Conservation (phyloP, 2,113 vertebrate genomes). For the Cryptotis parvus region DNA sequence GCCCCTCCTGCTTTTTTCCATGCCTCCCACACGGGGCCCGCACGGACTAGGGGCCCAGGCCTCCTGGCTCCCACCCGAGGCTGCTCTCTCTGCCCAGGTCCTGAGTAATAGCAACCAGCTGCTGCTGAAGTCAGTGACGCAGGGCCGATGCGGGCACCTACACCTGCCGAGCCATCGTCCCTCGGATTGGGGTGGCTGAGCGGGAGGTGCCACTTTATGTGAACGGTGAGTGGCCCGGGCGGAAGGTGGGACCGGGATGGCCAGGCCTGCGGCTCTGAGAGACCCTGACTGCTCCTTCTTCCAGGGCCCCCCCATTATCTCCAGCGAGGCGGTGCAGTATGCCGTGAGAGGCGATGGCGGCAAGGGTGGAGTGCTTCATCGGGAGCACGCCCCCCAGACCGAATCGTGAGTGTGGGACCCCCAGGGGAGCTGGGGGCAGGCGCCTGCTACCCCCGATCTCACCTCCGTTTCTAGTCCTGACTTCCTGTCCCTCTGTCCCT, state of each 20-base stretch:
- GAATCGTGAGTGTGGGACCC: constrained; percentile 92
- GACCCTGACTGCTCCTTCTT: not conserved
- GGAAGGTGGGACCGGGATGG: rapidly evolving
- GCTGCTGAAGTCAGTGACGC: constrained; percentile 94
- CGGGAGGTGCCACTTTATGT: constrained; percentile 94
- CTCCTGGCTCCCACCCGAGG: constrained; percentile 75
- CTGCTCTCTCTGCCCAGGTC: constrained; percentile 88
- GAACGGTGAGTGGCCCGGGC: constrained; percentile 88
- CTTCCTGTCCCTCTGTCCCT: not conserved
- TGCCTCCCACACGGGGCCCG: constrained; percentile 60
- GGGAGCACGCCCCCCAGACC: constrained; percentile 97
- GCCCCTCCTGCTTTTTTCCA: constrained; percentile 73
- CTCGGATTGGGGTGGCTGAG: constrained; percentile 96
- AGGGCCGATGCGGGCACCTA: constrained; percentile 95
- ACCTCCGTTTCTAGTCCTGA: not conserved
- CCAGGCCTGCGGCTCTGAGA: rapidly evolving
- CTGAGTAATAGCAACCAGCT: constrained; percentile 98
- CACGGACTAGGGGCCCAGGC: constrained; percentile 71
- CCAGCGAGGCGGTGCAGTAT: constrained; percentile 93
- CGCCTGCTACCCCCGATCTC: not conserved
- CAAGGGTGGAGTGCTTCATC: constrained; percentile 96
- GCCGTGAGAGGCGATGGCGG: constrained; percentile 93
- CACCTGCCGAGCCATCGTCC: constrained; percentile 97
- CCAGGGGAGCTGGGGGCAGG: too few relatives aligned
- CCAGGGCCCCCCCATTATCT: constrained; percentile 96